Conservation (phyloP, 2,113 vertebrate species). For the Rhinolophus ferrumequinum region DNA sequence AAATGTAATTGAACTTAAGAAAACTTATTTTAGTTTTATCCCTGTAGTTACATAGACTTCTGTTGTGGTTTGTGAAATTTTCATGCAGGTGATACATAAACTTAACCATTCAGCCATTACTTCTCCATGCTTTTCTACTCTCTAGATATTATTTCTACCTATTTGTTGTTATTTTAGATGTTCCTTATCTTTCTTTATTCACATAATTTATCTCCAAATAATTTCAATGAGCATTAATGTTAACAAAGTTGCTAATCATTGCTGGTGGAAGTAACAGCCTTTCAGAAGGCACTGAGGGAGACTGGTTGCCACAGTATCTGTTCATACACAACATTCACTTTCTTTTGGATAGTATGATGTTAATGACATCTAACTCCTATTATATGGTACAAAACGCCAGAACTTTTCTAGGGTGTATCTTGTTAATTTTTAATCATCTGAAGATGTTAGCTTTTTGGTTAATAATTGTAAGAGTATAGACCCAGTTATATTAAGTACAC, state of each 20-base stretch:
- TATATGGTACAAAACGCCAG: not conserved
- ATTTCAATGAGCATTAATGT: not conserved
- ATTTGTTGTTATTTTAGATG: not conserved
- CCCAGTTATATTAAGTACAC: not conserved
- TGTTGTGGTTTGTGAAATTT: not conserved
- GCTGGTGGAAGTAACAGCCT: not conserved
- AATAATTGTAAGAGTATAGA: not conserved
- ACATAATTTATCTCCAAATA: not conserved
- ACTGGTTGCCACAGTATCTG: not conserved
- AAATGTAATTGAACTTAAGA: constrained; percentile 17
- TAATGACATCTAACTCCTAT: not conserved
- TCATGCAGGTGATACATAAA: not conserved
- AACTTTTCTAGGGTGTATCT: not conserved
- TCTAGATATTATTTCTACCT: not conserved
- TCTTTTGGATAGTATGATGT: not conserved
- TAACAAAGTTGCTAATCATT: not conserved
- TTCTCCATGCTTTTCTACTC: not conserved
- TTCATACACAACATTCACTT: not conserved
- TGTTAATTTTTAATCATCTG: not conserved
- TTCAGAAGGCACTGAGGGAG: not conserved
- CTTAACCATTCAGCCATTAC: not conserved
- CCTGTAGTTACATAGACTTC: not conserved
- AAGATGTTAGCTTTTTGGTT: not conserved
- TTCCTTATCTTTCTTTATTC: not conserved
- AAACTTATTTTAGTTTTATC: not conserved